Conservation (phyloP, 2,113 vertebrate genomes). For the Passer domesticus region DNA sequence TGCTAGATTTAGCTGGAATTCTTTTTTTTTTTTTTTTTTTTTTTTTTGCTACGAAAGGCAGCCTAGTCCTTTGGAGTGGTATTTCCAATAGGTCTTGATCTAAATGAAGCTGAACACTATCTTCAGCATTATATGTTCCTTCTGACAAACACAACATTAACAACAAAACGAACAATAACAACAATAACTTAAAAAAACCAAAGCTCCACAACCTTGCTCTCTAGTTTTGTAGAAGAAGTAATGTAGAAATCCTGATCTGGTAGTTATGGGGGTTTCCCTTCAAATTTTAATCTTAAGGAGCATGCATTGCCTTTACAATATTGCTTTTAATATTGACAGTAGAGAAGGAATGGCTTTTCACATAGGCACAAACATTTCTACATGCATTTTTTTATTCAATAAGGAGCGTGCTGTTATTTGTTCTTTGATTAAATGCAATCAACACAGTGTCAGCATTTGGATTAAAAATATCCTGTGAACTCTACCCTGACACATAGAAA, state of each 20-base stretch:
- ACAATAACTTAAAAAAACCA: background rate
- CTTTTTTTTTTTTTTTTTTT: background rate
- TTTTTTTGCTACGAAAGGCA: background rate
- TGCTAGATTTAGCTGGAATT: background rate
- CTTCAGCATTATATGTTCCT: background rate
- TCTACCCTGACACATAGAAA: background rate
- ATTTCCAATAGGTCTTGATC: background rate
- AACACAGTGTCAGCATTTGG: background rate
- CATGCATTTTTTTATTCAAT: background rate
- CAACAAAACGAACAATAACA: background rate
- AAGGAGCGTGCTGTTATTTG: background rate
- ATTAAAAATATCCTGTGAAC: background rate
- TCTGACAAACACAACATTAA: background rate
- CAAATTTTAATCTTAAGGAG: background rate
- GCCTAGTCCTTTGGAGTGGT: background rate
- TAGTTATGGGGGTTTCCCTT: background rate
- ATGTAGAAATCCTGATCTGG: background rate
- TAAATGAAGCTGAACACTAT: background rate
- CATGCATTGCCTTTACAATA: background rate
- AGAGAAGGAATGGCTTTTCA: background rate
- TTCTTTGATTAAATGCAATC: constrained; percentile 7
- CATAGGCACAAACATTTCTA: background rate
- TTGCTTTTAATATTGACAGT: background rate
- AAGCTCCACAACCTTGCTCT: background rate
- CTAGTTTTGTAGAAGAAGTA: background rate